These are phyloP conservation scores for Sceliomorpha sp. DNA, from an alignment of 2,888 invertebrate genomes.

Conservation along the genomic window DNA sequence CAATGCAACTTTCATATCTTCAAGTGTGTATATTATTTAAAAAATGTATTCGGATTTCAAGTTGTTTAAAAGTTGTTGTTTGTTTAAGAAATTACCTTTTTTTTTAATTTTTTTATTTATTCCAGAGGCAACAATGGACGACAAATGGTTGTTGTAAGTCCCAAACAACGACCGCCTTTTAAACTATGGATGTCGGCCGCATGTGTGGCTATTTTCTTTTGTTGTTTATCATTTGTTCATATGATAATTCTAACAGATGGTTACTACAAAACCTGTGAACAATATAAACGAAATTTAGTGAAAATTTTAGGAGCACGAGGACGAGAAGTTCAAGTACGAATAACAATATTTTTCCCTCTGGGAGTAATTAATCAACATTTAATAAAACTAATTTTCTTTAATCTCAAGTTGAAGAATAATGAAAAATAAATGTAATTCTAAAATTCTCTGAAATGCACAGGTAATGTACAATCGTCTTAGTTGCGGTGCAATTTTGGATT, in stretches of 20 bases:
- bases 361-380: too few relatives aligned
- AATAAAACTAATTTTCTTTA: background rate
- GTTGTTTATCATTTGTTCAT: conserved; percentile 85
- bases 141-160: conserved; percentile 63
- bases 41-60: too few relatives aligned
- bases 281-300: conserved; percentile 86
- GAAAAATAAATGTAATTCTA: too few relatives aligned
- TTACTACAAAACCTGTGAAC: conserved; percentile 87
- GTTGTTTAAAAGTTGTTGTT: too few relatives aligned
- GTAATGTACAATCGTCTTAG: conserved; percentile 84
- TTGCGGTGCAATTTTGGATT: conserved; percentile 89
- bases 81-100: background rate
- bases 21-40: too few relatives aligned
- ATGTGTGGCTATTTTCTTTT: conserved; percentile 84
- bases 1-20: too few relatives aligned
- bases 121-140: conserved; percentile 47
- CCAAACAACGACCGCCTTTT: conserved; percentile 65
- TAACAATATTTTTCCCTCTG: conserved; percentile 1
- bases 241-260: conserved; percentile 88
- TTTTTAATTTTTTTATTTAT: background rate
- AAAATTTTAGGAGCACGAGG: conserved; percentile 76
- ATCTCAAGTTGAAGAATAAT: background rate
- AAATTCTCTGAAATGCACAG: conserved; percentile 53
- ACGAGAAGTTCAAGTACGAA: conserved; percentile 64
- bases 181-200: conserved; percentile 85